phyloP scores from a whole-genome alignment of 2,797 vertebrate genomes.

The Threskiornis aethiopicus region DNA sequence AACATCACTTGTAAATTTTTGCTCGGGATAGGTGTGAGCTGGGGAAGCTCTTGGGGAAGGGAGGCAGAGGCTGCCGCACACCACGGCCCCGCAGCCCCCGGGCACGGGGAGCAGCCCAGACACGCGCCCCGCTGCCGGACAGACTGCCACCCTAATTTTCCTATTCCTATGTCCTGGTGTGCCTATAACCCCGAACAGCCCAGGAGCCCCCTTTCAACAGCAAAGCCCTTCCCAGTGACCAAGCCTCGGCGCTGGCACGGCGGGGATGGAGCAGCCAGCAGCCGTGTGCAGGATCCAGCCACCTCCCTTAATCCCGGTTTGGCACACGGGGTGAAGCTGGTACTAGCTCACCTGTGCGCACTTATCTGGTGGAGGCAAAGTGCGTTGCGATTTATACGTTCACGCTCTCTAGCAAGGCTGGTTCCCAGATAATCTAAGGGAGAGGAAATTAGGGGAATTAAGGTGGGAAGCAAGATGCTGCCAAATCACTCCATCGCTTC shows the following conservation, averaged over 20 bases:
- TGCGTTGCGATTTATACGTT: neutral
- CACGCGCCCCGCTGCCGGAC: neutral
- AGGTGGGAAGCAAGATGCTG: neutral
- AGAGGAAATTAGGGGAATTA: neutral
- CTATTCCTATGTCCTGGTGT: accelerated
- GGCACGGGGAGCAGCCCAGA: neutral
- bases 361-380: neutral
- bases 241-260: accelerated
- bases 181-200: neutral
- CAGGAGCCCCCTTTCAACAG: accelerated
- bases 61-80: neutral
- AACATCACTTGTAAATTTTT: neutral
- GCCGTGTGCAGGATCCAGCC: neutral
- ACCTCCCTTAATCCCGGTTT: neutral
- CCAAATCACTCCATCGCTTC: neutral
- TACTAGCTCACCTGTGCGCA: neutral
- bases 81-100: accelerated
- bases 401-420: accelerated
- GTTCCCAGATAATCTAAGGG: neutral
- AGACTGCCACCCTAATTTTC: neutral
- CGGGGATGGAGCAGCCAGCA: neutral
- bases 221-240: neutral
- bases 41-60: neutral
- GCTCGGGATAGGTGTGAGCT: accelerated
- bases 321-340: too few species aligned